These are phyloP conservation scores for Calosoma granatense DNA, from an alignment of 1,140 invertebrate genomes.

Conservation along the genomic window DNA sequence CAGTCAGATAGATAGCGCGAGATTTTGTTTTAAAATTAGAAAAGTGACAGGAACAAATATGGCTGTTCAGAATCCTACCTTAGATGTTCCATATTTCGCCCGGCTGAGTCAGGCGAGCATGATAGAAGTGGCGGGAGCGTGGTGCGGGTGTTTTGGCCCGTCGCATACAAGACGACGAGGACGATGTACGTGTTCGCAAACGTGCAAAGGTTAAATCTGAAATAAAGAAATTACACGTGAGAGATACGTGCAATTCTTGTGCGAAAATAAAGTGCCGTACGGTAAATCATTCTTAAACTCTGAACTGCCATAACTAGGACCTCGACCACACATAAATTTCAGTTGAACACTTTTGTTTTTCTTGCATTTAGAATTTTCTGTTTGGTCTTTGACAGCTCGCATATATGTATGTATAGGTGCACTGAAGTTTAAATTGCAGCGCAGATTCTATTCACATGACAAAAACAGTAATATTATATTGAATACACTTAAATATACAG, in stretches of 20 bases:
- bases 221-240: constrained; percentile 2
- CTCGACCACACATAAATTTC: constrained; percentile 1
- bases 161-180: background rate
- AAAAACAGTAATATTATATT: too few species aligned
- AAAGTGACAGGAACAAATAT: constrained; percentile 7
- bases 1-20: constrained; percentile 5
- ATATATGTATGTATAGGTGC: too few species aligned
- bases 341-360: background rate
- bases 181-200: background rate
- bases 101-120: background rate
- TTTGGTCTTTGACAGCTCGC: too few species aligned
- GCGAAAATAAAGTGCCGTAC: background rate
- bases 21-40: constrained; percentile 9
- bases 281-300: constrained; percentile 3
- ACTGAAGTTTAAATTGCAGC: too few species aligned
- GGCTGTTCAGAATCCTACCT: background rate
- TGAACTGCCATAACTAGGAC: background rate
- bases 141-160: too few species aligned
- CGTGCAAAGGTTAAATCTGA: background rate
- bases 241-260: background rate
- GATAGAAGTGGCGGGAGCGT: too few species aligned
- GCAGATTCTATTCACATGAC: too few species aligned
- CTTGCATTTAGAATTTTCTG: too few species aligned
- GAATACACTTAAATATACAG: too few species aligned
- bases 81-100: background rate